phyloP scores from a whole-genome alignment of 2,888 invertebrate genomes.

The Netelia melanura region DNA sequence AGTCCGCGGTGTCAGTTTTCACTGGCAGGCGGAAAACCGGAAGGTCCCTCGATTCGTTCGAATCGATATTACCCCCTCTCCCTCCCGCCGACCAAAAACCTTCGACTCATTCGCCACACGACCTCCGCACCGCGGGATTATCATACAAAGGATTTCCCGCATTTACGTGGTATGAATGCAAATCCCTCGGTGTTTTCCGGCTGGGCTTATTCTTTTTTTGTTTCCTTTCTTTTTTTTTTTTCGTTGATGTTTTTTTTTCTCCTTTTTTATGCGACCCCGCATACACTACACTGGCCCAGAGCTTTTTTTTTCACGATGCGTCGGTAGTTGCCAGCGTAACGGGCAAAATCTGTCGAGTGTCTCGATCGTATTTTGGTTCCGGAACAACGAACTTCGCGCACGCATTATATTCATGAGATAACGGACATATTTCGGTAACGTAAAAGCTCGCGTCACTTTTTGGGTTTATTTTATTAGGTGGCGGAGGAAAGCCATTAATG shows the following conservation, averaged over 20 bases:
- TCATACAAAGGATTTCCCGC: constrained; percentile 79
- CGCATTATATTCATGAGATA: constrained; percentile 13
- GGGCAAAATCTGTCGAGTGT: constrained; percentile 14
- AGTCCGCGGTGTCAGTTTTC: constrained; percentile 69
- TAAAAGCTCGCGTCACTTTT: constrained; percentile 36
- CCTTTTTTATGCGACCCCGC: constrained; percentile 12
- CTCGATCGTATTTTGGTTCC: constrained; percentile 38
- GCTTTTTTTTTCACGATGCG: constrained; percentile 41
- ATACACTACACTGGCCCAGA: constrained; percentile 25
- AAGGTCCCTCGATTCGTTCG: constrained; percentile 75
- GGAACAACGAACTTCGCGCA: constrained; percentile 10
- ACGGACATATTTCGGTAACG: not conserved
- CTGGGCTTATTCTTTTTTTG: constrained; percentile 54
- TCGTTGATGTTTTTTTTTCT: constrained; percentile 53
- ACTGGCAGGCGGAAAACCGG: constrained; percentile 73
- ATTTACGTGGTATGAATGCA: constrained; percentile 79
- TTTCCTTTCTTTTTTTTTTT: constrained; percentile 61
- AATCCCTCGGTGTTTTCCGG: constrained; percentile 71
- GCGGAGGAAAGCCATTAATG: constrained; percentile 8
- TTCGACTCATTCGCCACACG: constrained; percentile 32
- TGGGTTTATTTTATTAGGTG: constrained; percentile 14
- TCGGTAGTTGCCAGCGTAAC: constrained; percentile 28
- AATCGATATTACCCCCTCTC: constrained; percentile 76
- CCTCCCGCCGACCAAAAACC: constrained; percentile 23
- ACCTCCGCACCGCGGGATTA: constrained; percentile 74